Evolutionary conservation across 2,888 invertebrate genomes (phyloP).

Genomic region (Ganaspis brasiliensis): DNA sequence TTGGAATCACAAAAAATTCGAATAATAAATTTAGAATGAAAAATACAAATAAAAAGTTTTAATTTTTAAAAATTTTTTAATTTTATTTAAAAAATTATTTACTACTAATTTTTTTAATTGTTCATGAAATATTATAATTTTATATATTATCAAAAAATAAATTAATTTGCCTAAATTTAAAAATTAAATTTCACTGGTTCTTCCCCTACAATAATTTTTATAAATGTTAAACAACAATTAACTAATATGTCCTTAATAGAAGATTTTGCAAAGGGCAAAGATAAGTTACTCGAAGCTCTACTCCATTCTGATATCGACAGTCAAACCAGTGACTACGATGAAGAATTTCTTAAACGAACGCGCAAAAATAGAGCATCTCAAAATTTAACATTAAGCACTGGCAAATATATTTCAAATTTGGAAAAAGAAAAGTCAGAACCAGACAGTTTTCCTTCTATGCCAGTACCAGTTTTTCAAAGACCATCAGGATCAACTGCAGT

Average conservation of each 20-base stretch:
- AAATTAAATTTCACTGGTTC: not conserved
- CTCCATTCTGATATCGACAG: slow-evolving; percentile 11
- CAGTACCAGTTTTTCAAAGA: not conserved
- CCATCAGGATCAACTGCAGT: not conserved
- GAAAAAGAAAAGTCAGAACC: not conserved
- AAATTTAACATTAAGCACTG: no score
- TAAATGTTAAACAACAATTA: not conserved
- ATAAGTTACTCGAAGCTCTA: not conserved
- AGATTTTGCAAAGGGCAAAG: not conserved
- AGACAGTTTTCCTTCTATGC: not conserved
- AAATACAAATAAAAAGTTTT: not conserved
- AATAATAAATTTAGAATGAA: no score
- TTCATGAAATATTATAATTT: not conserved
- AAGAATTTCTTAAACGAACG: no score
- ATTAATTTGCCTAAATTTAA: not conserved
- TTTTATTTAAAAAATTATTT: not conserved
- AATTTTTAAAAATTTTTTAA: no score
- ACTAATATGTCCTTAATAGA: not conserved
- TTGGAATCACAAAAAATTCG: no score
- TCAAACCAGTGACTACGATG: no score
- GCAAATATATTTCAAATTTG: no score
- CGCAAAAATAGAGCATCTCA: no score
- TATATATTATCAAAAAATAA: not conserved
- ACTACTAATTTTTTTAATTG: not conserved
- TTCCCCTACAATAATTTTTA: not conserved